phyloP scores from a whole-genome alignment of 2,888 invertebrate genomes.

The Strigamia transsilvanica region DNA sequence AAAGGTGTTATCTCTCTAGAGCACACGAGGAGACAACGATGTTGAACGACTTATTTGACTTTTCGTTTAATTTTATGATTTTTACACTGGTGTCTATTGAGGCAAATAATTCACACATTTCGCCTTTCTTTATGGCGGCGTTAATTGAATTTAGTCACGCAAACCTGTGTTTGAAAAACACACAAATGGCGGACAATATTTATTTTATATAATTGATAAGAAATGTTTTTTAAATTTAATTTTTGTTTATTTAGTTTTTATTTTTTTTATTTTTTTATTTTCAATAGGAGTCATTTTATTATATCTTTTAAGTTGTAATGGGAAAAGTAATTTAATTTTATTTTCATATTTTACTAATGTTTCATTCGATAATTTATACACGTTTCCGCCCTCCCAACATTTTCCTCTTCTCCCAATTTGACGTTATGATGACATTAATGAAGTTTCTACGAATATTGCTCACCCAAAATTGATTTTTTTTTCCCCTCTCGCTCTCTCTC shows the following conservation, averaged over 20 bases:
- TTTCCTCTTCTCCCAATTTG: conserved; percentile 36
- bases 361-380: conserved; percentile 40
- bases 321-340: conserved; percentile 28
- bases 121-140: neutral
- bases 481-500: neutral
- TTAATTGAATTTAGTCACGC: conserved; percentile 28
- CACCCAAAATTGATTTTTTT: conserved; percentile 36
- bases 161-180: neutral
- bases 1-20: conserved; percentile 9
- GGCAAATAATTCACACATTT: conserved; percentile 25
- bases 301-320: neutral
- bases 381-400: conserved; percentile 27
- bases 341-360: conserved; percentile 37
- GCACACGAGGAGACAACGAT: conserved; percentile 3
- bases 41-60: neutral
- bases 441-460: conserved; percentile 43
- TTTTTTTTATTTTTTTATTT: neutral
- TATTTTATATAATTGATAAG: neutral
- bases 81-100: conserved; percentile 9
- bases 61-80: conserved; percentile 1
- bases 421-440: conserved; percentile 43
- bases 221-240: neutral
- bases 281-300: neutral
- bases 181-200: neutral
- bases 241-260: neutral